Conservation (phyloP, 2,888 invertebrate genomes). For the Pollenia angustigena region DNA sequence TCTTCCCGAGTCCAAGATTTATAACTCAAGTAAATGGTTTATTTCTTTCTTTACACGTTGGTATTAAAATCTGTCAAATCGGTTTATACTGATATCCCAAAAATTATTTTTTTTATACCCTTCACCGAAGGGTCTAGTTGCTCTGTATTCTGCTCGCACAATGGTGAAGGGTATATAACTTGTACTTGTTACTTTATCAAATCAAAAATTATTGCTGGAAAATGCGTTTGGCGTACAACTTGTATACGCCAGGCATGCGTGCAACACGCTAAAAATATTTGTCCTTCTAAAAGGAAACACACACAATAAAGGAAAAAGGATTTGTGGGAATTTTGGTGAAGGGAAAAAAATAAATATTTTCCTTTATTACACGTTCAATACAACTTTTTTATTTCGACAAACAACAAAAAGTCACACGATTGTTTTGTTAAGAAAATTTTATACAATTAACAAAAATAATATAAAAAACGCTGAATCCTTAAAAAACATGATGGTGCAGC, state of each 20-base stretch:
- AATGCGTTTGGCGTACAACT: constrained; percentile 36
- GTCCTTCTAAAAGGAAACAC: not conserved
- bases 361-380: constrained; percentile 17
- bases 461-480: constrained; percentile 37
- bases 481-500: constrained; percentile 56
- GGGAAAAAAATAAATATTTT: constrained; percentile 40
- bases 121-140: no score
- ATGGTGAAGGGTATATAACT: no score
- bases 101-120: no score
- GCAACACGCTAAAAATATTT: constrained; percentile 63
- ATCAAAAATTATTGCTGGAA: constrained; percentile 17
- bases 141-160: no score
- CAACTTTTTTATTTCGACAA: constrained; percentile 70
- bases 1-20: no score
- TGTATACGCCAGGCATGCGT: constrained; percentile 66
- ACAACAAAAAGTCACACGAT: constrained; percentile 71
- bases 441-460: constrained; percentile 11
- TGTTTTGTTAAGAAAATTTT: constrained; percentile 41
- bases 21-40: no score
- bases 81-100: no score
- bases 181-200: not conserved
- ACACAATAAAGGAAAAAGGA: constrained; percentile 34
- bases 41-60: no score
- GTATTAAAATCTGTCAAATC: no score
- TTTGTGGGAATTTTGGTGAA: constrained; percentile 67